Evolutionary conservation across 1,140 invertebrate species (phyloP).

Genomic region (Fragariocoptes setiger): DNA sequence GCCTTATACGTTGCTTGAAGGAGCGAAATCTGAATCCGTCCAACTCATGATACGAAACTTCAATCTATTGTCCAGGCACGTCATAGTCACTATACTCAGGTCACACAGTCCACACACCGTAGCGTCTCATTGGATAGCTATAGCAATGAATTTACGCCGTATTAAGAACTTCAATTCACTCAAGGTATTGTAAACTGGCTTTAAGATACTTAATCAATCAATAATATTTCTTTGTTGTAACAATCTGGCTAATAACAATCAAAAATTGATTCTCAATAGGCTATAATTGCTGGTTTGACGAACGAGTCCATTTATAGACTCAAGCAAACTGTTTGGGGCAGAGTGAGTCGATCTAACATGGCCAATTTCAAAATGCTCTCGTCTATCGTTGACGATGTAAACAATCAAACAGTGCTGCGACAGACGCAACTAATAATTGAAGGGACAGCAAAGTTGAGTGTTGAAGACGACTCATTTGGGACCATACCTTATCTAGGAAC

Average conservation of each 20-base stretch:
- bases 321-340: slow-evolving; percentile 9
- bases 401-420: slow-evolving; percentile 9
- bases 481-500: slow-evolving; percentile 94
- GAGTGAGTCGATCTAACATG: slow-evolving; percentile 1
- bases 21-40: slow-evolving; percentile 3
- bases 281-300: slow-evolving; percentile 9
- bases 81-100: slow-evolving; percentile 9
- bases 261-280: slow-evolving; percentile 2
- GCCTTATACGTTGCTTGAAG: slow-evolving; percentile 7
- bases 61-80: slow-evolving; percentile 9
- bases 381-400: slow-evolving; percentile 10
- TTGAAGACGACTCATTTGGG: slow-evolving; percentile 21
- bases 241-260: background rate
- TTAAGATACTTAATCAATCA: background rate
- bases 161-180: slow-evolving; percentile 10
- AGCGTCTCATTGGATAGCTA: slow-evolving; percentile 9
- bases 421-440: slow-evolving; percentile 10
- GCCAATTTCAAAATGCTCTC: slow-evolving; percentile 6
- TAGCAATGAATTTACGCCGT: slow-evolving; percentile 7
- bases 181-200: slow-evolving; percentile 8
- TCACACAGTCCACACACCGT: slow-evolving; percentile 6
- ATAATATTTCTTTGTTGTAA: slow-evolving; percentile 1
- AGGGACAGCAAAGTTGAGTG: slow-evolving; percentile 10
- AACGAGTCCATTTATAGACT: slow-evolving; percentile 10
- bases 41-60: slow-evolving; percentile 9